phyloP scores from a whole-genome alignment of 2,113 vertebrate genomes.

The human (Homo sapiens) region DNA sequence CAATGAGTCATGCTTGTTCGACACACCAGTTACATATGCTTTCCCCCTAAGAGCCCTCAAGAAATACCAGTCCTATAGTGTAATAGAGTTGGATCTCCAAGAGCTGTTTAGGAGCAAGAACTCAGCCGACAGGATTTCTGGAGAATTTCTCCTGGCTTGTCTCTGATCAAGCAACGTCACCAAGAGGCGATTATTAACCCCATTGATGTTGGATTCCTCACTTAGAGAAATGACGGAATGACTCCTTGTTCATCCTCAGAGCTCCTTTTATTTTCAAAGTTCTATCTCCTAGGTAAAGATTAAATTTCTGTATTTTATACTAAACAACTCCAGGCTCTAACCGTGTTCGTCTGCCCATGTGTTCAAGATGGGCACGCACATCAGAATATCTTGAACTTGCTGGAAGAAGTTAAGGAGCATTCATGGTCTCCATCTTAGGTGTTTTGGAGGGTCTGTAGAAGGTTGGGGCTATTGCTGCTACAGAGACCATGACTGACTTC shows the following conservation, averaged over 20 bases:
- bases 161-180: rapidly evolving
- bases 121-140: rapidly evolving
- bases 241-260: rapidly evolving
- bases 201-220: rapidly evolving
- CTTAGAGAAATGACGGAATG: neutral
- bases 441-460: neutral
- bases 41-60: neutral
- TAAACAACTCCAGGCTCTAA: too few species aligned
- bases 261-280: rapidly evolving
- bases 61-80: neutral
- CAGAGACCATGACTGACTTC: neutral
- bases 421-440: too few species aligned
- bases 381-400: rapidly evolving
- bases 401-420: rapidly evolving
- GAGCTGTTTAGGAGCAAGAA: neutral
- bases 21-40: neutral
- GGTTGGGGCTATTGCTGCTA: rapidly evolving
- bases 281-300: neutral
- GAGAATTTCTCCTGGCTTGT: rapidly evolving
- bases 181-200: rapidly evolving
- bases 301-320: rapidly evolving
- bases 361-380: rapidly evolving
- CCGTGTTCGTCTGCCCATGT: rapidly evolving
- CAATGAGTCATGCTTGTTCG: neutral
- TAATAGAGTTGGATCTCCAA: too few species aligned